These are phyloP conservation scores for Luffia ferchaultella DNA, from an alignment of 2,888 invertebrate genomes.

Conservation along the genomic window DNA sequence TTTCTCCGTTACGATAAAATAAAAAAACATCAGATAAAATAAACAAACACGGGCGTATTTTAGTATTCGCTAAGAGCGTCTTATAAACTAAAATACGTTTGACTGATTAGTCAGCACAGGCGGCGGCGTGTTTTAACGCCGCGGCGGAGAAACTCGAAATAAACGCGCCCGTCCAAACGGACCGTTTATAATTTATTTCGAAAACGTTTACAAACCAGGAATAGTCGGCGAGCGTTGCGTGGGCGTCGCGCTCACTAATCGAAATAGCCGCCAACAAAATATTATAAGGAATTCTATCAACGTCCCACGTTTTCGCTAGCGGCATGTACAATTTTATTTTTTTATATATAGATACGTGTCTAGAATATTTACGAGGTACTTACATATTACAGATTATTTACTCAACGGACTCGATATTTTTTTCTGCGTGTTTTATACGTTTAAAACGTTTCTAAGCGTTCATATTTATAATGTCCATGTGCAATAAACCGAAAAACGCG, in stretches of 20 bases:
- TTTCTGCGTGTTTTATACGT: background rate
- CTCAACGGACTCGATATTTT: too few relatives aligned
- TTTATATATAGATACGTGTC: too few relatives aligned
- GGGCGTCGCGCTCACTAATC: background rate
- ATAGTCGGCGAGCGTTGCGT: background rate
- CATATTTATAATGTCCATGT: background rate
- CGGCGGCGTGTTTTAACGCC: background rate
- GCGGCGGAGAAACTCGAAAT: background rate
- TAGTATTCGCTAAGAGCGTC: too few relatives aligned
- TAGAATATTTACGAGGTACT: too few relatives aligned
- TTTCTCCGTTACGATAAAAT: background rate
- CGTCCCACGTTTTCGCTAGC: too few relatives aligned
- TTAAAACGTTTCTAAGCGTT: background rate
- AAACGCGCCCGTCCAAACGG: background rate
- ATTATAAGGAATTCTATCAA: too few relatives aligned
- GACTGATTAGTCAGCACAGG: background rate
- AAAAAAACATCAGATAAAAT: background rate
- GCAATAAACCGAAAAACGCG: too few relatives aligned
- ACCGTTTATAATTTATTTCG: background rate
- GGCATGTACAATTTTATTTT: too few relatives aligned
- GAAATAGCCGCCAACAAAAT: background rate
- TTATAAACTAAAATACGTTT: too few relatives aligned
- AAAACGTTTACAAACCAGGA: background rate
- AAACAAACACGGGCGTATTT: background rate
- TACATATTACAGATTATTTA: too few relatives aligned